A percentile compares a stretch with the other conserved stretches of the same genome.
Conservation (phyloP, 2,888 invertebrate genomes). For the Helicoverpa assulta region DNA sequence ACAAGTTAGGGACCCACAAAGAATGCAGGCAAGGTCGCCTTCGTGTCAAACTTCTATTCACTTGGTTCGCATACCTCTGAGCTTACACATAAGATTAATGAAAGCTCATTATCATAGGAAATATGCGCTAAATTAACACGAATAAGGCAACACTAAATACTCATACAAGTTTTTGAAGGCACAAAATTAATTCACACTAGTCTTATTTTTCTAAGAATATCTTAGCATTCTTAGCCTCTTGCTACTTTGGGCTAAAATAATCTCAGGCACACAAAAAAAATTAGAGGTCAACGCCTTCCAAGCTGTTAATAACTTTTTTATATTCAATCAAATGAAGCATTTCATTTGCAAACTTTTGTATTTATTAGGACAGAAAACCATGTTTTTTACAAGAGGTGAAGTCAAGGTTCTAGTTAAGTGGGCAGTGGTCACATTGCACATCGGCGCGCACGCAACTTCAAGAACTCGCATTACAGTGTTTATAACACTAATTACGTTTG, state of each 20-base stretch:
- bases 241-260: slow-evolving; percentile 1
- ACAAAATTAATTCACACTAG: not conserved
- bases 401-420: slow-evolving; percentile 66
- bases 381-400: slow-evolving; percentile 58
- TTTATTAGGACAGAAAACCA: slow-evolving; percentile 63
- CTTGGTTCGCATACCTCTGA: slow-evolving; percentile 74
- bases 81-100: slow-evolving; percentile 35
- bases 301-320: slow-evolving; percentile 27
- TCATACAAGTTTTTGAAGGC: not conserved
- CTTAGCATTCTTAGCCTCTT: not conserved
- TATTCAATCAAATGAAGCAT: slow-evolving; percentile 37
- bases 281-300: slow-evolving; percentile 31
- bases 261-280: slow-evolving; percentile 8
- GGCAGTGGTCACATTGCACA: slow-evolving; percentile 60
- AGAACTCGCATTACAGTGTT: slow-evolving; percentile 27
- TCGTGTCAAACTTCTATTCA: slow-evolving; percentile 53
- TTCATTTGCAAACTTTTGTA: slow-evolving; percentile 55
- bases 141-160: not conserved
- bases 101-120: slow-evolving; percentile 51
- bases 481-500: slow-evolving; percentile 43
- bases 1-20: slow-evolving; percentile 69
- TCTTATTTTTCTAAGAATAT: not conserved
- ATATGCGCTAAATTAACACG: slow-evolving; percentile 12
- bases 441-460: slow-evolving; percentile 27
- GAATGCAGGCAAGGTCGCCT: slow-evolving; percentile 74